These are phyloP conservation scores for Leptopilina boulardi DNA, from an alignment of 1,140 invertebrate genomes.

Conservation along the genomic window DNA sequence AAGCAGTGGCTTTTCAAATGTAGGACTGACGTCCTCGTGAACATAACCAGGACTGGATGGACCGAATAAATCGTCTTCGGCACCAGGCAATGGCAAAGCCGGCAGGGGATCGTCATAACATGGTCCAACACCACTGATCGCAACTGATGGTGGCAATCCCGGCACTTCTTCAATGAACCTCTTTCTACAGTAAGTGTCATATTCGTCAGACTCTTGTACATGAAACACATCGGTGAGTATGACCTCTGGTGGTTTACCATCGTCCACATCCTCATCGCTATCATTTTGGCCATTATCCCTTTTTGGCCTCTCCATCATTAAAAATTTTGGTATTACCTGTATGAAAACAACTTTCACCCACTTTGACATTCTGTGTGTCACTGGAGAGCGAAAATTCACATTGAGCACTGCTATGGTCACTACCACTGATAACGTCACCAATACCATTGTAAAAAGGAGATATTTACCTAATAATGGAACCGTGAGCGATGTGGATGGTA, in stretches of 20 bases:
- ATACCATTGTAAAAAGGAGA: conserved; percentile 99
- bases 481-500: conserved; percentile 98
- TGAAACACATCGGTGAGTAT: conserved; percentile 85
- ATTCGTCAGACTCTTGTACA: conserved; percentile 84
- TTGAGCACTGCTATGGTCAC: conserved; percentile 99
- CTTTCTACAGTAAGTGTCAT: conserved; percentile 79
- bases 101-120: conserved; percentile 82
- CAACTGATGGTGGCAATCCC: conserved; percentile 69
- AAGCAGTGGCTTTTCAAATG: conserved; percentile 84
- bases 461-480: conserved; percentile 99
- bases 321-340: conserved; percentile 89
- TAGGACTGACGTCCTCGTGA: conserved; percentile 83
- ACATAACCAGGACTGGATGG: conserved; percentile 78
- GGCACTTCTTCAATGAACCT: conserved; percentile 84
- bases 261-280: conserved; percentile 75
- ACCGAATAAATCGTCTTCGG: conserved; percentile 88
- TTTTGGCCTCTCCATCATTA: conserved; percentile 89
- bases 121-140: conserved; percentile 76
- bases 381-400: conserved; percentile 98
- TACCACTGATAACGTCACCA: conserved; percentile 98
- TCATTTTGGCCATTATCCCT: conserved; percentile 84
- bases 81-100: conserved; percentile 82
- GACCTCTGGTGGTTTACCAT: conserved; percentile 80
- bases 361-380: conserved; percentile 95
- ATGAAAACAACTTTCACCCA: conserved; percentile 95